These are phyloP conservation scores for Laticauda laticaudata DNA, from an alignment of 2,113 vertebrate species.

Conservation along the genomic window DNA sequence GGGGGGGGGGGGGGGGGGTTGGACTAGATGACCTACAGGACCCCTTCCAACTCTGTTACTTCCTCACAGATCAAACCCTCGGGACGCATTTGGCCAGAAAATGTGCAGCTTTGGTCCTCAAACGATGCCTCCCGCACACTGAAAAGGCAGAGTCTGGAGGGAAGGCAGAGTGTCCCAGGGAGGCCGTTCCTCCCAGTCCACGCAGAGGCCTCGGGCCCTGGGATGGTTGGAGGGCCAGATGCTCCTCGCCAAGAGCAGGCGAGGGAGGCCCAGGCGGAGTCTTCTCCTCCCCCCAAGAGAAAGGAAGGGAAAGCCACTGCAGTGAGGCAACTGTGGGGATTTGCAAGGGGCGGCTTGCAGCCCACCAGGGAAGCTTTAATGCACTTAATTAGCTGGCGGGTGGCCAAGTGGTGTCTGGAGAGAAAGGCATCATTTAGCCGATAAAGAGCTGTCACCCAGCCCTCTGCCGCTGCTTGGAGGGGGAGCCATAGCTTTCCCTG, in stretches of 20 bases:
- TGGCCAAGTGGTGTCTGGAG: background rate
- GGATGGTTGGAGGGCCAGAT: no score
- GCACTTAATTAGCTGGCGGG: background rate
- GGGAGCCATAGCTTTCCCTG: background rate
- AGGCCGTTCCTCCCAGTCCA: no score
- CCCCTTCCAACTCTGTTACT: no score
- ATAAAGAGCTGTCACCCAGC: background rate
- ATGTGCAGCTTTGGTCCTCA: background rate
- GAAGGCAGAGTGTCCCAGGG: no score
- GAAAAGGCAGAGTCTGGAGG: background rate
- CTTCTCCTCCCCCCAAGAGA: background rate
- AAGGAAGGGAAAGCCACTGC: background rate
- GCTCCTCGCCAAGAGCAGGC: background rate
- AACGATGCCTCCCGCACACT: background rate
- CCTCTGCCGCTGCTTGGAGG: background rate
- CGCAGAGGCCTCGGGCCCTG: background rate
- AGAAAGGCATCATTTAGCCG: background rate
- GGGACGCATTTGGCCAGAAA: background rate
- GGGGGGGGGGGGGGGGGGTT: no score
- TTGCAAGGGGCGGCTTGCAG: background rate
- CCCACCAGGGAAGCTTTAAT: background rate
- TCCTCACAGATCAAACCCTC: no score
- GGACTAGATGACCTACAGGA: no score
- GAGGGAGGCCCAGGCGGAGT: background rate
- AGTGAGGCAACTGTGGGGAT: background rate